phyloP scores from a whole-genome alignment of 2,113 vertebrate species.

The Mellivora capensis region DNA sequence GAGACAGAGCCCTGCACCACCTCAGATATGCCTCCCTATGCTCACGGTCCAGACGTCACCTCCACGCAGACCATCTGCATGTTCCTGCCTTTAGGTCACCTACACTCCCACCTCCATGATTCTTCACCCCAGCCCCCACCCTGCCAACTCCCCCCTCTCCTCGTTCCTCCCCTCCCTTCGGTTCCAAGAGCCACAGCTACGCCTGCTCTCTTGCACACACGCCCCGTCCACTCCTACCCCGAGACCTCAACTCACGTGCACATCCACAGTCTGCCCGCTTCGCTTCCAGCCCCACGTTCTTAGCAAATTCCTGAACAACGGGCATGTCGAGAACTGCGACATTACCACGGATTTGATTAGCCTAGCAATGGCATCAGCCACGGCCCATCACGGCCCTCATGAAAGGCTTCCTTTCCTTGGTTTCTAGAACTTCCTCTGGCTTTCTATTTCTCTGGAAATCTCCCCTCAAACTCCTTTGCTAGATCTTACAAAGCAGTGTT shows the following conservation, averaged over 20 bases:
- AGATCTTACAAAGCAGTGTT: neutral
- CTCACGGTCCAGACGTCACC: neutral
- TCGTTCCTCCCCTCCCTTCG: too few relatives aligned
- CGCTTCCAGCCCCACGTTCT: neutral
- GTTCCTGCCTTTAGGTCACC: neutral
- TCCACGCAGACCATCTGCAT: accelerated
- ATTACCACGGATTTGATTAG: accelerated
- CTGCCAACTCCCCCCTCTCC: neutral
- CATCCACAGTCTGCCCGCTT: neutral
- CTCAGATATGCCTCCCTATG: accelerated
- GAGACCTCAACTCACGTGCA: accelerated
- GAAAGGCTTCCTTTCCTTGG: neutral
- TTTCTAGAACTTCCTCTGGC: neutral
- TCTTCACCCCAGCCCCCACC: neutral
- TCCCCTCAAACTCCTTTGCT: neutral
- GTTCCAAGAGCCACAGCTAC: accelerated
- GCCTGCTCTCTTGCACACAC: accelerated
- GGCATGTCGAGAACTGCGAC: accelerated
- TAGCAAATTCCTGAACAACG: accelerated
- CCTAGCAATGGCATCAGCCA: accelerated
- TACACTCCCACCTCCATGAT: accelerated
- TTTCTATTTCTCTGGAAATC: neutral
- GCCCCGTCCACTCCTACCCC: neutral
- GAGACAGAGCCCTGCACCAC: accelerated
- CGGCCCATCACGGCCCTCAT: accelerated